Base-by-base conservation (phyloP, 2,888 invertebrate genomes). In the Oligia latruncula region DNA sequence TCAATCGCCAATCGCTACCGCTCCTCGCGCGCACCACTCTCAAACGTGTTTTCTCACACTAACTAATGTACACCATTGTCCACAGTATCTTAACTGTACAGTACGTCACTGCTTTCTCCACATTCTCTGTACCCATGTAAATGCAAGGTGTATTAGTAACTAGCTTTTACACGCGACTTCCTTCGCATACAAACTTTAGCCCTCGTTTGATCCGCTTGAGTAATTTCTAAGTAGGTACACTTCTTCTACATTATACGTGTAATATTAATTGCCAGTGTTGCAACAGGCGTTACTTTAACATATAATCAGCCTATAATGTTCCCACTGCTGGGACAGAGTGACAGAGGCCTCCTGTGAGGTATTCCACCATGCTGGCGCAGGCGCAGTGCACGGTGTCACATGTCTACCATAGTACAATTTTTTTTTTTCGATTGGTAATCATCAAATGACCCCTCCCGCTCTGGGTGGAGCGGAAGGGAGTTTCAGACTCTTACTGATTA, bases 1-100 rank as follows among this genome's bases (percentile, higher is more conserved):
- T 49, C 6, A 52, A 40, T 20, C 43, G 52, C 29, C 6, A 11
- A 1, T 15, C 77, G 77, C 85, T 46, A 0, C 17, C 72, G 52
- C 67, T 11, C 9, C 6, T 29, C 13, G 3, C 60, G 0, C 1
- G 29, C 17, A 2, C 55, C 65, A 0, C 9, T 5, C 62, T 13
- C 46, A 29, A 40, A 81, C 77, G 55, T 73, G 72, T 71, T 70
- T 29, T 29, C 46, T 52, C 83, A 71, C 23, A 35, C 40, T 40
- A 40, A 40, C 40, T 29, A 67, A 85, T 40, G 65, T 58, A 17
- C n/a, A 29, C 49, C 35, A 81, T 67, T 84, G 85, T 85, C 82
- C 40, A 46, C 67, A 55, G 8, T 23, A 20, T 66, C 62, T 20
- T 81, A 73, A 81, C 83, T 58, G 82, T 85, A 71, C 52, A 0